A percentile compares a stretch with the other conserved stretches of the same genome.
phyloP scores from a whole-genome alignment of 2,888 invertebrate genomes.

The Tiliacea aurago region DNA sequence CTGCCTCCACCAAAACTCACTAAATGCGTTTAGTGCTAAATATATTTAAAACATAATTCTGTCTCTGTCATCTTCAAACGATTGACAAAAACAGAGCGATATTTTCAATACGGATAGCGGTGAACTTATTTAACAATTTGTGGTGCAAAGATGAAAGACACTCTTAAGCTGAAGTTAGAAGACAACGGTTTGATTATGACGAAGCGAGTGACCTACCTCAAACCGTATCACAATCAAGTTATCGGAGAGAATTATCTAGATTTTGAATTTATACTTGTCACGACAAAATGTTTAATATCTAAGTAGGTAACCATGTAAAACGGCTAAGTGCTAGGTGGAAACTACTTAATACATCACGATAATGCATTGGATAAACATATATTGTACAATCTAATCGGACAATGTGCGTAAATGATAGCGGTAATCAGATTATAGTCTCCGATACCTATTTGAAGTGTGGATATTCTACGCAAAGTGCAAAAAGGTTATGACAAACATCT shows the following conservation, averaged over 20 bases:
- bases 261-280: slow-evolving; percentile 15
- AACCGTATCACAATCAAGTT: slow-evolving; percentile 8
- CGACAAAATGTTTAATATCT: slow-evolving; percentile 21
- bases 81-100: not conserved
- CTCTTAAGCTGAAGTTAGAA: not conserved
- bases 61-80: not conserved
- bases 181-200: not conserved
- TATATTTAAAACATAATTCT: not conserved
- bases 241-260: slow-evolving; percentile 15
- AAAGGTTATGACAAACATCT: not conserved
- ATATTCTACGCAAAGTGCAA: not conserved
- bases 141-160: not conserved
- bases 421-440: slow-evolving; percentile 42
- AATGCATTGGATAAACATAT: slow-evolving; percentile 53
- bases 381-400: slow-evolving; percentile 45
- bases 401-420: slow-evolving; percentile 49
- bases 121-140: too few species aligned
- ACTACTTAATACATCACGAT: slow-evolving; percentile 45
- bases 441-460: slow-evolving; percentile 36
- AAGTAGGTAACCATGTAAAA: slow-evolving; percentile 52
- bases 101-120: not conserved
- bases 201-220: slow-evolving; percentile 14
- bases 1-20: not conserved
- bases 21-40: not conserved
- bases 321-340: slow-evolving; percentile 52